A percentile compares a stretch with the other conserved stretches of the same genome.
Evolutionary conservation across 2,888 invertebrate genomes (phyloP).

Genomic region (Euzetes globulus): DNA sequence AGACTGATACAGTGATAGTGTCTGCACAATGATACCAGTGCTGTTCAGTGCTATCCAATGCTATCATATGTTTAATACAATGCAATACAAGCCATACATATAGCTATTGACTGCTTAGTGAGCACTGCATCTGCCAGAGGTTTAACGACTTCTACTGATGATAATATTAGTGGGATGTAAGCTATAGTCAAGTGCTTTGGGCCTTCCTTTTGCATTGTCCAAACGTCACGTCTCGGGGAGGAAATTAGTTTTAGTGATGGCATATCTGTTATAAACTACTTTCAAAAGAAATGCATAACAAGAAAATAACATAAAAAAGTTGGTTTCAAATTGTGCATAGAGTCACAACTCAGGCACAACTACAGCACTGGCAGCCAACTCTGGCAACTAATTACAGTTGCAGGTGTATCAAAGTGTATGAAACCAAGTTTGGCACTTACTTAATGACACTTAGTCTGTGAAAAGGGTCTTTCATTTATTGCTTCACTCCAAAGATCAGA

Average conservation of each 20-base stretch:
- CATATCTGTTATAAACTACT: slow-evolving; percentile 8
- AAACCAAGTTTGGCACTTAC: slow-evolving; percentile 25
- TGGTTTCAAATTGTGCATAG: not conserved
- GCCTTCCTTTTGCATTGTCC: slow-evolving; percentile 22
- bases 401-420: slow-evolving; percentile 21
- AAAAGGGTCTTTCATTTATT: slow-evolving; percentile 15
- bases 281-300: not conserved
- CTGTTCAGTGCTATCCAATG: too few relatives aligned
- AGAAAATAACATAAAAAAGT: not conserved
- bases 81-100: too few relatives aligned
- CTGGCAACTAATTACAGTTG: slow-evolving; percentile 13
- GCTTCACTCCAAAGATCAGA: slow-evolving; percentile 1
- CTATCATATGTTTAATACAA: too few relatives aligned
- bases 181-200: slow-evolving; percentile 21
- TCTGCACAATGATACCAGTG: not conserved
- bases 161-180: slow-evolving; percentile 27
- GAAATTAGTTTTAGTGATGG: slow-evolving; percentile 24
- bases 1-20: not conserved
- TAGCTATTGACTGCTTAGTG: too few relatives aligned
- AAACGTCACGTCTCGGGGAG: slow-evolving; percentile 18
- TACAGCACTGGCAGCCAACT: not conserved
- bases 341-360: not conserved
- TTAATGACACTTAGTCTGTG: slow-evolving; percentile 18
- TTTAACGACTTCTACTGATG: slow-evolving; percentile 23
- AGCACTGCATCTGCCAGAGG: slow-evolving; percentile 20